Percentiles rank a stretch among this genome's conserved stretches.
phyloP scores from a whole-genome alignment of 2,797 vertebrate species.

The Hemibagrus guttatus region DNA sequence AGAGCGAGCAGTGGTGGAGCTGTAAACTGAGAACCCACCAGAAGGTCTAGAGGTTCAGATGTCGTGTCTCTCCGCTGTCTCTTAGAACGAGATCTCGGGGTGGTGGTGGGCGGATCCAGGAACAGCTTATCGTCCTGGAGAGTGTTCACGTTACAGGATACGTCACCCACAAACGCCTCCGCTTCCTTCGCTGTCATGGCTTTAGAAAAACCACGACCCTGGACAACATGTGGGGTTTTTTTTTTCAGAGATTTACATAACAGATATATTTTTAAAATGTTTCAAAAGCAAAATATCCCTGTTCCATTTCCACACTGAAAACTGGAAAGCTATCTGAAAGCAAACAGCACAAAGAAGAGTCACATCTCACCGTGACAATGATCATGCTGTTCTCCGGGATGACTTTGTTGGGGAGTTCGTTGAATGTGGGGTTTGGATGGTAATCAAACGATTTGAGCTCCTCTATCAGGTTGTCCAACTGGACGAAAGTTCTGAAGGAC shows the following conservation, averaged over 20 bases:
- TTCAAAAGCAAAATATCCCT: neutral
- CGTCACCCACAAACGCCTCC: conserved; percentile 89
- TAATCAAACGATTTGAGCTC: conserved; percentile 85
- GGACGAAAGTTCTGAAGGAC: conserved; percentile 75
- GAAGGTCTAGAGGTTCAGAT: conserved; percentile 87
- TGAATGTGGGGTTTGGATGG: conserved; percentile 83
- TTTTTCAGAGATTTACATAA: too few relatives aligned
- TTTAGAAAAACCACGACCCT: conserved; percentile 91
- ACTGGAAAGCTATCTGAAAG: neutral
- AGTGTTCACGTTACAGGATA: conserved; percentile 86
- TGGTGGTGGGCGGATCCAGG: conserved; percentile 85
- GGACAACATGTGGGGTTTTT: neutral
- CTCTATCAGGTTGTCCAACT: conserved; percentile 81
- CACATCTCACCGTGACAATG: conserved; percentile 68
- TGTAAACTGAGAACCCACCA: conserved; percentile 70
- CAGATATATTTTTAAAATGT: neutral
- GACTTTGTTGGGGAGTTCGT: conserved; percentile 80
- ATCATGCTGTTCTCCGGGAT: conserved; percentile 82
- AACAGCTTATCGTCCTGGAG: conserved; percentile 92
- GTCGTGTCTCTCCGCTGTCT: conserved; percentile 86
- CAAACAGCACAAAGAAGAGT: neutral
- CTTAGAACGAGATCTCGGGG: conserved; percentile 80
- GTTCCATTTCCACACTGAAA: neutral
- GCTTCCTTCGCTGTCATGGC: conserved; percentile 95
- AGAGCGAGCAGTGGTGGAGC: neutral